Evolutionary conservation across 2,888 invertebrate genomes (phyloP).

Genomic region (Amorpha juglandis): DNA sequence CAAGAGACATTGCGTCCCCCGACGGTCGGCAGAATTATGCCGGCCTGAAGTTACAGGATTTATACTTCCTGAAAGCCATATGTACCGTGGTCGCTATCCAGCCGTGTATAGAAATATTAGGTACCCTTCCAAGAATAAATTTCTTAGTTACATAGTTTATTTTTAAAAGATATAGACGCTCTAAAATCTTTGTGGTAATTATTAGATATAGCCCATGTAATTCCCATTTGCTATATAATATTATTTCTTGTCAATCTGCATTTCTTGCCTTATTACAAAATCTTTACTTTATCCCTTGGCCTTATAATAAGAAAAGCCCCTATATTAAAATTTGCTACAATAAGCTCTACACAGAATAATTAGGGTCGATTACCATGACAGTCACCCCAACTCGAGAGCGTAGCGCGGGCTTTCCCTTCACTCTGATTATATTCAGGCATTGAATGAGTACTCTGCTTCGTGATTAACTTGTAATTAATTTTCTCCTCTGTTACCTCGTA

Average conservation of each 20-base stretch:
- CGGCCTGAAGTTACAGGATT: too few species aligned
- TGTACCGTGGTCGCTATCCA: too few species aligned
- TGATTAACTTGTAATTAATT: constrained; percentile 7
- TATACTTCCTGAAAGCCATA: too few species aligned
- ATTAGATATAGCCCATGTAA: neutral
- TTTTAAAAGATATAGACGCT: too few species aligned
- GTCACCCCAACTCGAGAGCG: constrained; percentile 25
- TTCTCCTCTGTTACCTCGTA: neutral
- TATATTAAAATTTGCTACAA: neutral
- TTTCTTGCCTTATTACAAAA: neutral
- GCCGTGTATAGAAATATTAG: neutral
- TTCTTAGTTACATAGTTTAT: neutral
- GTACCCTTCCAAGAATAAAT: neutral
- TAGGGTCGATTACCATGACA: constrained; percentile 44
- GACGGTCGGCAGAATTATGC: too few species aligned
- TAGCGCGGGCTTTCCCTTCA: neutral
- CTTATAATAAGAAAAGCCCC: too few species aligned
- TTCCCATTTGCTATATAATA: neutral
- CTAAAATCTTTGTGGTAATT: too few species aligned
- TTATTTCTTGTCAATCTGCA: neutral
- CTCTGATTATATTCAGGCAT: constrained; percentile 39
- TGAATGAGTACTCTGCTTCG: constrained; percentile 1
- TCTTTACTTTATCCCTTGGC: neutral
- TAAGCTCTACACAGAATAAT: constrained; percentile 35
- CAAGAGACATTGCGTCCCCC: too few species aligned